Evolutionary conservation across 1,140 invertebrate species (phyloP), one percentile per base, ranked within the genome.

Genomic region (Lasioglossum baleicum): DNA sequence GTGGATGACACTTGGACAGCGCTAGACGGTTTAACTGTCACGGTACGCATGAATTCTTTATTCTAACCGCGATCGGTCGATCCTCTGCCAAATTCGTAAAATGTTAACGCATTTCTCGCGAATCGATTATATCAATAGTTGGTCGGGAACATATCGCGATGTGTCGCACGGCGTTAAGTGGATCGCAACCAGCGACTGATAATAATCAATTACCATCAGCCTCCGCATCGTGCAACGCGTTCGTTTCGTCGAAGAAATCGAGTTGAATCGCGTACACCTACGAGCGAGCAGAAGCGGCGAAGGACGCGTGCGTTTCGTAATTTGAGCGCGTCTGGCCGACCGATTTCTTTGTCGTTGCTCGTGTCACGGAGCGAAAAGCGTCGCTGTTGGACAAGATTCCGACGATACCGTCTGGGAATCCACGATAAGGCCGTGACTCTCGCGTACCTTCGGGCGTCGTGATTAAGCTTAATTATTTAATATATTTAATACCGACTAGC

Each of bases 271-370:
- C 17, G 61, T 35, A 60, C 53, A 15, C 51, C 63, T 40, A 58
- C 63, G 40, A 73, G 51, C 31, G 48, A 15, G 76, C 22, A 66
- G 76, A 65, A 60, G 71, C 66, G 42, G 13, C 42, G 77, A 80
- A 74, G 71, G 71, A 80, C 77, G 71, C 53, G 15, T 31, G 42
- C 40, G 42, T 80, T 74, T 80, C 71, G 71, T 74, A 80, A 80
- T 74, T 73, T 51, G 17, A 66, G 42, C 77, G 71, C 63, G 63
- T 74, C 53, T 53, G 15, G 69, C 20, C 61, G n/a, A 17, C 60
- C 71, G 70, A 80, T 73, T 81, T 81, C 73, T 83, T 81, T 73
- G 56, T 78, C 74, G 74, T 73, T 51, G 79, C 22, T 83, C 79
- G 68, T 53, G 82, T 78, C 70, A 77, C 80, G 70, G n/a, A 61